A percentile compares a stretch with the other conserved stretches of the same genome.
Evolutionary conservation across 2,888 invertebrate species (phyloP).

Genomic region (Vesta saturnalis): DNA sequence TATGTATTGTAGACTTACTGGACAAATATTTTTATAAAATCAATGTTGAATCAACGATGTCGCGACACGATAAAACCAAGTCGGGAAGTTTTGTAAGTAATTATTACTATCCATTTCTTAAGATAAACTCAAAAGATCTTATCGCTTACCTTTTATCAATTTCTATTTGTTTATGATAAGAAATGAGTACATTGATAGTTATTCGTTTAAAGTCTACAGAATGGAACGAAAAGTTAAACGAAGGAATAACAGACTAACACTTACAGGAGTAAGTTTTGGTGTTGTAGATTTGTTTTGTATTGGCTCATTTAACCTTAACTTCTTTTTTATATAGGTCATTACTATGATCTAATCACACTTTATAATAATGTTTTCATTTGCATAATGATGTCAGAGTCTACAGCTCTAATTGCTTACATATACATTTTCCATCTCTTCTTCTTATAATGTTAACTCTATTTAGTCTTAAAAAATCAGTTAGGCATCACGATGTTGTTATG

Average conservation of each 20-base stretch:
- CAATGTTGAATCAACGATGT: constrained; percentile 62
- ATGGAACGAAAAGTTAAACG: constrained; percentile 16
- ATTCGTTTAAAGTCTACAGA: background rate
- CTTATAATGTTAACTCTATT: background rate
- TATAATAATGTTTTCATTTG: constrained; percentile 13
- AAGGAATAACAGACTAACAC: constrained; percentile 19
- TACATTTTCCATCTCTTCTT: constrained; percentile 15
- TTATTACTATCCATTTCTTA: background rate
- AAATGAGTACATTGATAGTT: background rate
- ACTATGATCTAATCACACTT: background rate
- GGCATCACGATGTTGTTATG: constrained; percentile 27
- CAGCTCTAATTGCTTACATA: constrained; percentile 16
- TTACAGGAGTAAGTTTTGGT: constrained; percentile 29
- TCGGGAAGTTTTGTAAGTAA: constrained; percentile 71
- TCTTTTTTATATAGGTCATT: background rate
- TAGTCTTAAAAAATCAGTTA: too few relatives aligned
- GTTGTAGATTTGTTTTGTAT: constrained; percentile 14
- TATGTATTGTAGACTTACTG: constrained; percentile 20
- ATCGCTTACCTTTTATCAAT: constrained; percentile 17
- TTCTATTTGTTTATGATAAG: constrained; percentile 25
- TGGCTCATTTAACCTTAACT: background rate
- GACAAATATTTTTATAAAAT: constrained; percentile 13
- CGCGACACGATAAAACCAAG: constrained; percentile 72
- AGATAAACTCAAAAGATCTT: constrained; percentile 14
- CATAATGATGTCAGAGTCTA: constrained; percentile 33